phyloP scores from a whole-genome alignment of 1,140 invertebrate genomes.

The Cheumatopsyche charites region DNA sequence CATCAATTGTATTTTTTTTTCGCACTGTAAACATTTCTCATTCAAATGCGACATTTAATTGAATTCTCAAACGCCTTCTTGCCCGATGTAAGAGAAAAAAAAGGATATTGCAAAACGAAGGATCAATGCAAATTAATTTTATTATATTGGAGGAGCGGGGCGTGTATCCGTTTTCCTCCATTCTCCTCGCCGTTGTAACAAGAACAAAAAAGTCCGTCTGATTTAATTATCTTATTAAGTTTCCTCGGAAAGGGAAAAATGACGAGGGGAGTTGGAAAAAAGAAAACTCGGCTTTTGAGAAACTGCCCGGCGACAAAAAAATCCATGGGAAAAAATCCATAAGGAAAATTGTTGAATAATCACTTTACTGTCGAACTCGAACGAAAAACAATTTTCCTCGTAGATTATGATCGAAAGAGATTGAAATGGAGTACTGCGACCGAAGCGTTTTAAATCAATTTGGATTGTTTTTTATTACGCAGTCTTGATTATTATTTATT shows the following conservation, averaged over 20 bases:
- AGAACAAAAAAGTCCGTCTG: constrained; percentile 14
- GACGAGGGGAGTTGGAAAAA: not conserved
- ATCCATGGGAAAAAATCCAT: constrained; percentile 7
- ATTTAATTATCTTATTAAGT: constrained; percentile 34
- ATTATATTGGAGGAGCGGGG: not conserved
- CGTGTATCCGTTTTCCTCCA: constrained; percentile 8
- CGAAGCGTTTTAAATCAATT: too few species aligned
- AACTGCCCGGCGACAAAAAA: not conserved
- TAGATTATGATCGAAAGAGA: constrained; percentile 9
- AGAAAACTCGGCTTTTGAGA: not conserved
- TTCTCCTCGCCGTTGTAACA: not conserved
- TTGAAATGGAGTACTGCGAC: too few species aligned
- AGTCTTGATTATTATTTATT: too few species aligned
- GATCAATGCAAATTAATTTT: constrained; percentile 27
- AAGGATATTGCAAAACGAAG: constrained; percentile 15
- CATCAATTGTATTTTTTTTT: too few species aligned
- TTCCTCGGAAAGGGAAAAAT: constrained; percentile 3
- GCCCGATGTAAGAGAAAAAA: not conserved
- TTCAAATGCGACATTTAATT: not conserved
- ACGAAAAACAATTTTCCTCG: constrained; percentile 7
- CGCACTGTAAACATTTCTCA: too few species aligned
- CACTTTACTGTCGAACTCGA: constrained; percentile 1
- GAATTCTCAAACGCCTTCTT: constrained; percentile 5
- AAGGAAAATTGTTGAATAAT: constrained; percentile 22
- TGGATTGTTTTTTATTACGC: too few species aligned